Evolutionary conservation across 1,140 invertebrate genomes (phyloP).

Genomic region (Sinella curviseta): DNA sequence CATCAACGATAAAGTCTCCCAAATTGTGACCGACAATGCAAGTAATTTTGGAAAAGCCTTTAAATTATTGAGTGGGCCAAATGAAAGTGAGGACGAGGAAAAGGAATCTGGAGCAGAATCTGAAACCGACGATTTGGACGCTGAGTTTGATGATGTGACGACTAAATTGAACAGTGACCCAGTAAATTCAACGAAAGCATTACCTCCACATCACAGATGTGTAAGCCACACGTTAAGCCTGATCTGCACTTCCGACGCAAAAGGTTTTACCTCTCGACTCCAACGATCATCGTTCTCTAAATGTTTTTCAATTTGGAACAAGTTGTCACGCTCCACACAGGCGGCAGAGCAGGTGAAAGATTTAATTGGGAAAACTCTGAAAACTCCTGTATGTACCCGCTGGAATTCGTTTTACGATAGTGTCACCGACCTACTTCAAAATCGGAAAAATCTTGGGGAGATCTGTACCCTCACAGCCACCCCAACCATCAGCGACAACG

Average conservation of each 20-base stretch:
- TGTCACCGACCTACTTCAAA: too few relatives aligned
- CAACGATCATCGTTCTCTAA: not conserved
- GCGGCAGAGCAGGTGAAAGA: not conserved
- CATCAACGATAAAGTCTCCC: not conserved
- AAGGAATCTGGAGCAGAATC: not conserved
- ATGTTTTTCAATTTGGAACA: not conserved
- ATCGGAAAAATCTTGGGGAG: too few relatives aligned
- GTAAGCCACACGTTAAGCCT: not conserved
- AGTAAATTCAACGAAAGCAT: not conserved
- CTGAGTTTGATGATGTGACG: not conserved
- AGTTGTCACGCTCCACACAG: not conserved
- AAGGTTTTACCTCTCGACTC: not conserved
- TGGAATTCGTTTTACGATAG: too few relatives aligned
- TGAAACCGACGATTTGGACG: not conserved
- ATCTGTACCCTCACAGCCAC: too few relatives aligned
- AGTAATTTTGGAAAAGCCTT: conserved; percentile 8
- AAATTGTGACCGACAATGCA: not conserved
- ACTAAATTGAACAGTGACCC: not conserved
- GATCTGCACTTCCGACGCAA: not conserved
- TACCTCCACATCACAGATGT: not conserved
- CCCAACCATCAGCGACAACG: too few relatives aligned
- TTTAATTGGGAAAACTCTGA: not conserved
- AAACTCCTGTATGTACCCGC: not conserved
- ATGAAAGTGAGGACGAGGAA: not conserved
- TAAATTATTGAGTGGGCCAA: not conserved